Evolutionary conservation across 1,140 invertebrate species (phyloP), one percentile per base, ranked within the genome.

Genomic region (Eufriesea mexicana): DNA sequence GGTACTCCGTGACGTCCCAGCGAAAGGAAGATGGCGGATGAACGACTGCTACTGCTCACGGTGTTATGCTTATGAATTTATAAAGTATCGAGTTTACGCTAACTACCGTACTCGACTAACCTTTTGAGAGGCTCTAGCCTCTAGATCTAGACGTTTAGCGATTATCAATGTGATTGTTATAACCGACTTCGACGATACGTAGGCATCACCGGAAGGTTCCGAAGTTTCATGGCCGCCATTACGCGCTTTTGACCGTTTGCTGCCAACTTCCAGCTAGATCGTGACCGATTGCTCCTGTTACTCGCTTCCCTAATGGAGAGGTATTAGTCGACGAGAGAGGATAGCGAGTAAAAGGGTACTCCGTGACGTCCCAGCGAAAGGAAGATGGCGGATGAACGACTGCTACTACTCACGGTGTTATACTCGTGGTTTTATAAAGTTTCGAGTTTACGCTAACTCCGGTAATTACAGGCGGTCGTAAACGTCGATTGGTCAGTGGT

Each of bases 81-180:
- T n/a, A n/a, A n/a, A n/a, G n/a, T n/a, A n/a, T n/a, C n/a, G n/a
- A n/a, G n/a, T n/a, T n/a, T n/a, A n/a, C n/a, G n/a, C n/a, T n/a
- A n/a, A n/a, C n/a, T n/a, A n/a, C n/a, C n/a, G n/a, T n/a, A n/a
- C n/a, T n/a, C n/a, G n/a, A n/a, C n/a, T n/a, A n/a, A n/a, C n/a
- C n/a, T n/a, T n/a, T n/a, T n/a, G n/a, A n/a, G n/a, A n/a, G n/a
- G n/a, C n/a, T n/a, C n/a, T n/a, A n/a, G n/a, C n/a, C n/a, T n/a
- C n/a, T n/a, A 70, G n/a, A 70, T 35, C 42, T 2, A 6, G 25
- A 42, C 16, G 23, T 45, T 12, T 14, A 5, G 4, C 66, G 77
- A 23, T 72, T 42, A 55, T 42, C 9, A 45, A 14, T 10, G 35
- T 4, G 77, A 79, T 79, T 79, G 77, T 79, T 66, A 72, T 57